Percentiles rank a stretch among this genome's conserved stretches.
Evolutionary conservation across 2,797 vertebrate genomes (phyloP).

Genomic region (Acanthornis magna): DNA sequence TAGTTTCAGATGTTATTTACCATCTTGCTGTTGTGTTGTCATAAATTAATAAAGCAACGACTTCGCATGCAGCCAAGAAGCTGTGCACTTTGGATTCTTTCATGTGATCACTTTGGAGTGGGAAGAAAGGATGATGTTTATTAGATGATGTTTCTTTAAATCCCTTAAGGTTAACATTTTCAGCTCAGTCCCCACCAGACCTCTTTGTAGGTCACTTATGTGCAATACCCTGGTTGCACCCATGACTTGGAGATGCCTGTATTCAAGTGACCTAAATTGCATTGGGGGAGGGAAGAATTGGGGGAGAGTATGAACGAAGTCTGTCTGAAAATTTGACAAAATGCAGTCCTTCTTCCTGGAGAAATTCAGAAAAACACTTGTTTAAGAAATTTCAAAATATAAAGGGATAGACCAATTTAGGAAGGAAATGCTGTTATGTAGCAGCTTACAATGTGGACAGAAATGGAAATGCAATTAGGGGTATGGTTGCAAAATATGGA

Average conservation of each 20-base stretch:
- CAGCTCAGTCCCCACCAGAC: background rate
- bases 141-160: conserved; percentile 34
- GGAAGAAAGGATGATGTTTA: background rate
- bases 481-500: background rate
- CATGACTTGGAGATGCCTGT: conserved; percentile 8
- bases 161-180: conserved; percentile 11
- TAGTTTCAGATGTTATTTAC: conserved; percentile 26
- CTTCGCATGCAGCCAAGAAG: background rate
- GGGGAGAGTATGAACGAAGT: background rate
- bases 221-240: background rate
- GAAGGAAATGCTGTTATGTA: background rate
- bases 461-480: background rate
- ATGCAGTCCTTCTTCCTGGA: background rate
- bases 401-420: background rate
- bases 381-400: background rate
- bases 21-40: conserved; percentile 8
- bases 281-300: background rate
- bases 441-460: background rate
- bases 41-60: conserved; percentile 35
- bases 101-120: background rate
- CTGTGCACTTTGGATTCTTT: conserved; percentile 15
- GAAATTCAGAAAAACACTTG: background rate
- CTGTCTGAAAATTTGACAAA: background rate
- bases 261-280: conserved; percentile 49
- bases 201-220: conserved; percentile 46